phyloP scores from a whole-genome alignment of 2,797 vertebrate genomes.

The Clarias fuscus region DNA sequence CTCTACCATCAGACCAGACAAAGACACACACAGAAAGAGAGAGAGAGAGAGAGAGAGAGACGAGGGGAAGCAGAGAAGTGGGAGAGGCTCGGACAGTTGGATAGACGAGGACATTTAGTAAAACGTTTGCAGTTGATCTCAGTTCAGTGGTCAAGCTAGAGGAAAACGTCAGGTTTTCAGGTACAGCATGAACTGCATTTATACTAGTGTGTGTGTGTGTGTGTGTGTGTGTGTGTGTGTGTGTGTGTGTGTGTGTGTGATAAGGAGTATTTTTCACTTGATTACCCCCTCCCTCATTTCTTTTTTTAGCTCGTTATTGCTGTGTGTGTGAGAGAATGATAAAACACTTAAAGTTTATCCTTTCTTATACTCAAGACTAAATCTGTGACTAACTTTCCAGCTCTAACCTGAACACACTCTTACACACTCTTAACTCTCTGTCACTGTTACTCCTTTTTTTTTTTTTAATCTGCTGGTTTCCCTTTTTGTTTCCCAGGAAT shows the following conservation, averaged over 20 bases:
- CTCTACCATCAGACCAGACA: conserved; percentile 53
- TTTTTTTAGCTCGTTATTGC: background rate
- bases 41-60: conserved; percentile 12
- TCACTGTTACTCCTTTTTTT: background rate
- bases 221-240: conserved; percentile 33
- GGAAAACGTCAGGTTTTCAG: conserved; percentile 31
- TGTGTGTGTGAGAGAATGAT: conserved; percentile 26
- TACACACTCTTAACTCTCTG: background rate
- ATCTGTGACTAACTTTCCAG: conserved; percentile 3
- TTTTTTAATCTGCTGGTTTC: conserved; percentile 27
- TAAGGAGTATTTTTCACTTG: background rate
- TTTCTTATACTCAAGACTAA: conserved; percentile 38
- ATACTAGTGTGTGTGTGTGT: background rate
- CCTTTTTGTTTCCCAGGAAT: conserved; percentile 23
- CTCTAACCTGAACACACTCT: background rate
- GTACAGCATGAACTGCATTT: conserved; percentile 31
- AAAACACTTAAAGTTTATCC: conserved; percentile 58
- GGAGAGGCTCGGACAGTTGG: conserved; percentile 39
- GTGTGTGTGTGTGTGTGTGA: conserved; percentile 31
- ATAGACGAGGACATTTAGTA: conserved; percentile 34
- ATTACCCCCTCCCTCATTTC: background rate
- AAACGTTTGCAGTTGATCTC: conserved; percentile 18
- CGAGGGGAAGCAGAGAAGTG: conserved; percentile 58
- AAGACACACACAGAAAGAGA: conserved; percentile 29
- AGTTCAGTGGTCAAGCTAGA: conserved; percentile 6